These are phyloP conservation scores for Falco berigora DNA, from an alignment of 2,797 vertebrate genomes.

Conservation along the genomic window DNA sequence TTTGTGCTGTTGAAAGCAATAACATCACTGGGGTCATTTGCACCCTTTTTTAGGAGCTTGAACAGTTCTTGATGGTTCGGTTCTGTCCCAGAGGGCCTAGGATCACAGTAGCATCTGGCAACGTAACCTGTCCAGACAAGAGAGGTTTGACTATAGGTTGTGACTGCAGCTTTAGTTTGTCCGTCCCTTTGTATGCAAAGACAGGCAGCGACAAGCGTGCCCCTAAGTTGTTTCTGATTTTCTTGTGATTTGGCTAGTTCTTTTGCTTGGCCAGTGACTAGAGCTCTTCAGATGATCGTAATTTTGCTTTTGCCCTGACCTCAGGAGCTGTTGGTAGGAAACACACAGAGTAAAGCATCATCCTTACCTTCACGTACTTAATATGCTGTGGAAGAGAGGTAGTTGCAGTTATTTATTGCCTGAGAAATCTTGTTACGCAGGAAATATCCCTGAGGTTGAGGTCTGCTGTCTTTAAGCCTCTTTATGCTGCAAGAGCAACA, in stretches of 20 bases:
- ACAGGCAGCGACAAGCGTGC: neutral
- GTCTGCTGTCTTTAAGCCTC: conserved; percentile 11
- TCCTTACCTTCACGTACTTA: neutral
- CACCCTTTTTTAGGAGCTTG: neutral
- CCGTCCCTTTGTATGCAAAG: neutral
- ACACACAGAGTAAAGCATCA: neutral
- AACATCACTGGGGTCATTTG: neutral
- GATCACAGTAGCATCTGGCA: neutral
- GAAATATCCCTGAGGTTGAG: neutral
- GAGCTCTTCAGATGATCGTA: neutral
- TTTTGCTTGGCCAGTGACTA: neutral
- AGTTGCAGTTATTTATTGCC: conserved; percentile 1
- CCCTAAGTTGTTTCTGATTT: neutral
- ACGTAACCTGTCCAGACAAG: neutral
- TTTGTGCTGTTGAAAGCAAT: neutral
- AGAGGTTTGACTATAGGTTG: neutral
- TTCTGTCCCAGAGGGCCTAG: neutral
- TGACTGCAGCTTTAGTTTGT: neutral
- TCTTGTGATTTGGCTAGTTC: neutral
- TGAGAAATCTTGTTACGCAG: neutral
- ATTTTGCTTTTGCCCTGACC: neutral
- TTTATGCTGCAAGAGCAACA: conserved; percentile 14
- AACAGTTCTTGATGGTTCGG: neutral
- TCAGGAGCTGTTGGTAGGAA: neutral
- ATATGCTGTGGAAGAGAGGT: neutral